Evolutionary conservation across 2,113 vertebrate species (phyloP).

Genomic region (Oncorhynchus tshawytscha): DNA sequence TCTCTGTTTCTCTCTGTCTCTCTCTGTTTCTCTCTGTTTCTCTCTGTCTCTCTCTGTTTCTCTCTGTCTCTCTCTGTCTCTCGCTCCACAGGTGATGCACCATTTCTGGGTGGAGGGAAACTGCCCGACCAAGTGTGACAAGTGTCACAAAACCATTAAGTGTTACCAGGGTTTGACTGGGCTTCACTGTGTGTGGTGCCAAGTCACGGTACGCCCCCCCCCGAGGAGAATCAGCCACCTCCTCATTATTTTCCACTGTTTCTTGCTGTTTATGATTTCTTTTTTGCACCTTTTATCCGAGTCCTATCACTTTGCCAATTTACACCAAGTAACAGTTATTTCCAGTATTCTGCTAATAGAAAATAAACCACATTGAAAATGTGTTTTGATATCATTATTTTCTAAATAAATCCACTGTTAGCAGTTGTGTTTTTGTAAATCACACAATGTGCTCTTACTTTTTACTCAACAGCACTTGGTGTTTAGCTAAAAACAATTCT

Average conservation of each 20-base stretch:
- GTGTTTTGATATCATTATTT: too few species aligned
- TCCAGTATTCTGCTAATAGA: constrained; percentile 34
- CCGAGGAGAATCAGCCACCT: constrained; percentile 46
- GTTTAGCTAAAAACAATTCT: too few species aligned
- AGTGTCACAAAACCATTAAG: constrained; percentile 95
- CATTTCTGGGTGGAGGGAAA: constrained; percentile 97
- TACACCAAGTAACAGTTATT: constrained; percentile 62
- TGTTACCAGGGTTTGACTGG: constrained; percentile 95
- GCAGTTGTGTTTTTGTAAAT: too few species aligned
- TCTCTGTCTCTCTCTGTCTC: neutral
- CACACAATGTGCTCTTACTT: too few species aligned
- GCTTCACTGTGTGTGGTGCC: constrained; percentile 96
- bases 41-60: too few species aligned
- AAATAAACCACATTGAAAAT: constrained; percentile 28
- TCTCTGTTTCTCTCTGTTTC: too few species aligned
- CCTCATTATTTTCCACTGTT: constrained; percentile 64
- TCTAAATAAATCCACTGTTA: too few species aligned
- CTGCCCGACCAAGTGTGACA: constrained; percentile 91
- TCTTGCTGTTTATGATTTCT: constrained; percentile 52
- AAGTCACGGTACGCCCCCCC: constrained; percentile 86
- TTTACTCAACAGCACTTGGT: too few species aligned
- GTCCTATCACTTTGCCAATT: constrained; percentile 57
- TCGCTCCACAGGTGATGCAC: constrained; percentile 83
- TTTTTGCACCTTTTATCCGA: constrained; percentile 52
- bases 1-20: too few species aligned